phyloP scores from a whole-genome alignment of 2,888 invertebrate genomes.

The Nasonovia ribisnigri region DNA sequence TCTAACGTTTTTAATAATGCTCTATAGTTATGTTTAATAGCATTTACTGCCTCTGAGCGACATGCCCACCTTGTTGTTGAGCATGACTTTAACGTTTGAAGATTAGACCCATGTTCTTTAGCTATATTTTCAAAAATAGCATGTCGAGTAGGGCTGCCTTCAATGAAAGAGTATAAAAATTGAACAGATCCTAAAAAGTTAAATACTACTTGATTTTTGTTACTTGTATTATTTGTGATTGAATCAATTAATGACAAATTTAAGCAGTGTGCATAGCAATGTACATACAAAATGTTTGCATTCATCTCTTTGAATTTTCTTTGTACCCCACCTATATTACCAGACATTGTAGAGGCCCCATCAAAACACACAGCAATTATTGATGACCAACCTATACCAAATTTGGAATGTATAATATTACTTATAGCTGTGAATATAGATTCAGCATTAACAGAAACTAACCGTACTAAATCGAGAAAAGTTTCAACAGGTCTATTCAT shows the following conservation, averaged over 20 bases:
- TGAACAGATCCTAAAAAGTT: conserved; percentile 59
- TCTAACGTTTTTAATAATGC: conserved; percentile 1
- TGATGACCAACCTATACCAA: conserved; percentile 35
- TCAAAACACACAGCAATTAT: conserved; percentile 63
- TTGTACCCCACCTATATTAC: conserved; percentile 34
- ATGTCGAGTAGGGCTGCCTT: conserved; percentile 65
- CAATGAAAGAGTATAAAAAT: conserved; percentile 63
- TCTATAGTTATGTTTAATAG: conserved; percentile 30
- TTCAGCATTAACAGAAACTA: conserved; percentile 32
- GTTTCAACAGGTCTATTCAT: not conserved
- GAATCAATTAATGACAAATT: too few relatives aligned
- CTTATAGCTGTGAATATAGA: conserved; percentile 16
- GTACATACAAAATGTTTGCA: too few relatives aligned
- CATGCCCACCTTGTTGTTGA: conserved; percentile 33
- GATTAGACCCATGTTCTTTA: conserved; percentile 71
- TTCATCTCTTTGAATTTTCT: too few relatives aligned
- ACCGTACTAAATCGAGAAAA: not conserved
- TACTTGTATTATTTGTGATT: too few relatives aligned
- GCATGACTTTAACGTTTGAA: conserved; percentile 3
- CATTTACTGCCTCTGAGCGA: not conserved
- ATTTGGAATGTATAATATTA: conserved; percentile 30
- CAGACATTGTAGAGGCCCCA: conserved; percentile 62
- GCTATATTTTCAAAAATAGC: conserved; percentile 75
- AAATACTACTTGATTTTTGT: conserved; percentile 6
- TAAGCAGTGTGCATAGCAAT: too few relatives aligned